These are phyloP conservation scores for Chlorodrepanis virens DNA, from an alignment of 2,113 vertebrate species.

Conservation along the genomic window DNA sequence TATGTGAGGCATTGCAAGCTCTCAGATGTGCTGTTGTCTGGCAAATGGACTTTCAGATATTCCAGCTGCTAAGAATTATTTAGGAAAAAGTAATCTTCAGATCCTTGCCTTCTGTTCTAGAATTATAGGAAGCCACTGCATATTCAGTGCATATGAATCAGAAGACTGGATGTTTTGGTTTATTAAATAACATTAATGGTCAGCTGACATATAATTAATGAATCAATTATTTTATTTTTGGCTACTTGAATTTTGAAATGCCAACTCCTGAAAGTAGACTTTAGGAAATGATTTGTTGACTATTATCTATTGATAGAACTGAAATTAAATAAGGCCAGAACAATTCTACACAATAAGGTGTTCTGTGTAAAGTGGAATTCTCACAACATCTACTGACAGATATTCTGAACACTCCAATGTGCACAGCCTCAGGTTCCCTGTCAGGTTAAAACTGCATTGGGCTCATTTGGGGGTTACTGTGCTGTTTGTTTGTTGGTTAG, in stretches of 20 bases:
- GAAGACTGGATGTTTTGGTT: neutral
- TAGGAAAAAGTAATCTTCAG: neutral
- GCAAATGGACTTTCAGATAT: neutral
- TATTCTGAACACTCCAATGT: neutral
- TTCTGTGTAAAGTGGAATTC: neutral
- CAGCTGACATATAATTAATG: neutral
- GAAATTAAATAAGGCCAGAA: neutral
- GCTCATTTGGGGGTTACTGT: neutral
- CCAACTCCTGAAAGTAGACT: neutral
- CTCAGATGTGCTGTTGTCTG: neutral
- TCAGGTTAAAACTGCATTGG: neutral
- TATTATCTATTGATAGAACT: neutral
- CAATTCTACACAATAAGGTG: neutral
- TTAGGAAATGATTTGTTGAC: neutral
- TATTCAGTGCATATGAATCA: neutral
- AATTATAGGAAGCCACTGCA: neutral
- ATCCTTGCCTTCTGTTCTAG: neutral
- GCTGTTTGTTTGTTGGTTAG: neutral
- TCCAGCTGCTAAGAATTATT: neutral
- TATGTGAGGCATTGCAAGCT: neutral
- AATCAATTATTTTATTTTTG: neutral
- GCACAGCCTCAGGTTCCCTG: neutral
- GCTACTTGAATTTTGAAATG: neutral
- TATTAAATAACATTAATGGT: neutral
- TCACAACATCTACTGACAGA: neutral